Percentiles rank a stretch among this genome's conserved stretches.
These are phyloP conservation scores for Brachionus paranguensis DNA, from an alignment of 1,140 invertebrate species.

Conservation along the genomic window DNA sequence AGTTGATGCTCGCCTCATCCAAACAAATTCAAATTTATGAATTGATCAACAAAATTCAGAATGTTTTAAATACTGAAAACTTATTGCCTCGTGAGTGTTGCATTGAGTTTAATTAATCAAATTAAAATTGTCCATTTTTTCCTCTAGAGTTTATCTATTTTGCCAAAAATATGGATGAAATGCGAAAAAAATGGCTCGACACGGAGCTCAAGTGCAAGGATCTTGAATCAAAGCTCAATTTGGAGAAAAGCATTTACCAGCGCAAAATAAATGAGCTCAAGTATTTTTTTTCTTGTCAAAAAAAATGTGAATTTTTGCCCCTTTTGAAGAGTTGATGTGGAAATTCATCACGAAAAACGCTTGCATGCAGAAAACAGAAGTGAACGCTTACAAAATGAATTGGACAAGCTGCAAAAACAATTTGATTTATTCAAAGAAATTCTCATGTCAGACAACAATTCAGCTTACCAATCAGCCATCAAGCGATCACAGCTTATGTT, in stretches of 20 bases:
- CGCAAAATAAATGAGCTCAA: slow-evolving; percentile 31
- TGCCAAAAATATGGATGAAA: slow-evolving; percentile 40
- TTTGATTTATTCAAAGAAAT: slow-evolving; percentile 34
- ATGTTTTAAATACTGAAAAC: slow-evolving; percentile 34
- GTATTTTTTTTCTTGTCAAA: background rate
- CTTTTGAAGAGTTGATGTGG: background rate
- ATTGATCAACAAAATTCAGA: slow-evolving; percentile 34
- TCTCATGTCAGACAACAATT: background rate
- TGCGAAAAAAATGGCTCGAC: slow-evolving; percentile 32
- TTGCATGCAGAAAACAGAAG: slow-evolving; percentile 5
- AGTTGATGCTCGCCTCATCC: slow-evolving; percentile 6
- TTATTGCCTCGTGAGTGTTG: slow-evolving; percentile 6
- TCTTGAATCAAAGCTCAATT: background rate
- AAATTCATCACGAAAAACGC: slow-evolving; percentile 34
- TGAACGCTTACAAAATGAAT: slow-evolving; percentile 27
- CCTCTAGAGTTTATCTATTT: slow-evolving; percentile 23
- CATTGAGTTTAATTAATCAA: background rate
- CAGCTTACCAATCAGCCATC: background rate
- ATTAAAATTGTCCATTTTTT: background rate
- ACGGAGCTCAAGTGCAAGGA: slow-evolving; percentile 25
- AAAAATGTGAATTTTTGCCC: background rate
- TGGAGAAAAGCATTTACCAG: slow-evolving; percentile 30
- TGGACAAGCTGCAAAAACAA: slow-evolving; percentile 24
- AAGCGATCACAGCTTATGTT: background rate
- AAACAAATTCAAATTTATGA: slow-evolving; percentile 40